A percentile compares a stretch with the other conserved stretches of the same genome.
Evolutionary conservation across 2,113 vertebrate species (phyloP).

Genomic region (Xenotilapia flavipinnis): DNA sequence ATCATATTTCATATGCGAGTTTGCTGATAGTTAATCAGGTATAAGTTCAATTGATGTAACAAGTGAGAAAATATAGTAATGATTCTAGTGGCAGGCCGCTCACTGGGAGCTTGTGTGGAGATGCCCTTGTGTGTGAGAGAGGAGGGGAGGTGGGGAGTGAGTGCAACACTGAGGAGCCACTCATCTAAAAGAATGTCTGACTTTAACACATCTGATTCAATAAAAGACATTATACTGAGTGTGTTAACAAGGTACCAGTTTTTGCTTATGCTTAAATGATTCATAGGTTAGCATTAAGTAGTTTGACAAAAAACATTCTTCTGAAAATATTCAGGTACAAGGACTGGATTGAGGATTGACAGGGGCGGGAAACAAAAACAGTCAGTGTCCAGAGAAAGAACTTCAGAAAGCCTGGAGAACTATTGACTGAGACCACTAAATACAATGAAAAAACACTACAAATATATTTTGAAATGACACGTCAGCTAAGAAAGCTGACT

Average conservation of each 20-base stretch:
- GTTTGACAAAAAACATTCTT: neutral
- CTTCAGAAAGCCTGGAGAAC: neutral
- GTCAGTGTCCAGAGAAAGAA: neutral
- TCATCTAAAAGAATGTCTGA: neutral
- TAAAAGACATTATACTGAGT: neutral
- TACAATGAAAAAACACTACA: neutral
- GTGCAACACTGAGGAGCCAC: neutral
- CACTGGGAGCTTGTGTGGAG: neutral
- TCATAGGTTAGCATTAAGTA: neutral
- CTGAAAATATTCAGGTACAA: neutral
- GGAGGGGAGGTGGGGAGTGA: neutral
- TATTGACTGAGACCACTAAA: neutral
- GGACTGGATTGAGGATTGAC: neutral
- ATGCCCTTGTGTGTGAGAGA: neutral
- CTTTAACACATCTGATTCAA: neutral
- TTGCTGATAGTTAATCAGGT: neutral
- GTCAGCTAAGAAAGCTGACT: neutral
- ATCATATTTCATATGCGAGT: neutral
- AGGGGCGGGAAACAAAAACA: neutral
- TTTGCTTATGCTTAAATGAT: neutral
- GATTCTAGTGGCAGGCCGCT: neutral
- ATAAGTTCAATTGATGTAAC: neutral
- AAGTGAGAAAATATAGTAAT: neutral
- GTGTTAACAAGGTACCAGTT: neutral
- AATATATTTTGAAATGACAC: neutral